Evolutionary conservation across 2,113 vertebrate genomes (phyloP).

Genomic region (Onychorhynchus coronatus): DNA sequence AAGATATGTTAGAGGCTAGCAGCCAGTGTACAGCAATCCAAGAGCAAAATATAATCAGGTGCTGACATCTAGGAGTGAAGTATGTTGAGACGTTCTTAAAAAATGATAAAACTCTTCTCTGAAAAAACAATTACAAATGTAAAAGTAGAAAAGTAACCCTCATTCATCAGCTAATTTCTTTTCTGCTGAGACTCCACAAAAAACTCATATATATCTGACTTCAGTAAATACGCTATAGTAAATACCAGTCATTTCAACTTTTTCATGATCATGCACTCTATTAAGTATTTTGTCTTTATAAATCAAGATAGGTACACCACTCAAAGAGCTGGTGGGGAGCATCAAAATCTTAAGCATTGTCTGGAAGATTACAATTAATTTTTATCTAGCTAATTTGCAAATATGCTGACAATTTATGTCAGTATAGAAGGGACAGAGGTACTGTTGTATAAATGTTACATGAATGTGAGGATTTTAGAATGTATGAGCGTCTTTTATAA

Average conservation of each 20-base stretch:
- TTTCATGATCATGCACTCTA: neutral
- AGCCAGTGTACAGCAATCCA: neutral
- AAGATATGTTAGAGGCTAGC: constrained; percentile 5
- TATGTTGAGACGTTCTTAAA: neutral
- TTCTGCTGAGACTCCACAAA: neutral
- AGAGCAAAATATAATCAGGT: constrained; percentile 36
- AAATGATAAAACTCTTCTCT: constrained; percentile 26
- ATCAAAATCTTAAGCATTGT: neutral
- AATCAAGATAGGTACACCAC: neutral
- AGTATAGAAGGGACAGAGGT: neutral
- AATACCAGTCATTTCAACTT: neutral
- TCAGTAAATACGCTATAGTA: neutral
- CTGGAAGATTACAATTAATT: neutral
- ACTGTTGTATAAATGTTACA: neutral
- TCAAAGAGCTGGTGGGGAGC: neutral
- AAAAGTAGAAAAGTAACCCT: neutral
- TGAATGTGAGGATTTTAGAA: neutral
- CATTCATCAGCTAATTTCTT: neutral
- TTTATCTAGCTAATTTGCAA: neutral
- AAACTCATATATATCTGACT: neutral
- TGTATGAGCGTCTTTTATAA: neutral
- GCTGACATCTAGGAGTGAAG: neutral
- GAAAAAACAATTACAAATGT: constrained; percentile 21
- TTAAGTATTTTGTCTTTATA: neutral
- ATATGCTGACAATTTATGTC: neutral